These are phyloP conservation scores for Aphelocoma californica DNA, from an alignment of 2,797 vertebrate genomes.

Conservation along the genomic window DNA sequence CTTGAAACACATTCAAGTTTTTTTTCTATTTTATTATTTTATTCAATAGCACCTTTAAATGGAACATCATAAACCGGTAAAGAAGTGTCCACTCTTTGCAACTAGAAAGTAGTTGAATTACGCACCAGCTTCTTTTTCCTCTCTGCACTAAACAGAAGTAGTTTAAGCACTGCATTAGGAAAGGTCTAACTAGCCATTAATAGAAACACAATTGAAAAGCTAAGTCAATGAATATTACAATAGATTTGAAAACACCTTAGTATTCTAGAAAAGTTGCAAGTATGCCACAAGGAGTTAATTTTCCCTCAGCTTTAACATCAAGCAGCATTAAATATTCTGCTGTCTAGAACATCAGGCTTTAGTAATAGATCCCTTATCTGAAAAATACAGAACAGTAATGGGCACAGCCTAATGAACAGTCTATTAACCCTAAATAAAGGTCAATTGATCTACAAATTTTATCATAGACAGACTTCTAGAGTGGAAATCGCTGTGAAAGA, in stretches of 20 bases:
- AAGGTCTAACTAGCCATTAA: neutral
- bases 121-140: neutral
- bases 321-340: neutral
- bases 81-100: neutral
- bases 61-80: neutral
- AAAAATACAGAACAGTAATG: slow-evolving; percentile 1
- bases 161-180: neutral
- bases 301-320: neutral
- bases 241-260: neutral
- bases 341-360: neutral
- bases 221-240: neutral
- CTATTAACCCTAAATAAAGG: slow-evolving; percentile 42
- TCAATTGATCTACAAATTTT: slow-evolving; percentile 33
- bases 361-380: neutral
- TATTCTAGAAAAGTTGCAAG: neutral
- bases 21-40: neutral
- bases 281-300: neutral
- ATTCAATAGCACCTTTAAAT: neutral
- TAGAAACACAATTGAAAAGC: neutral
- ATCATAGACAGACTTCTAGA: neutral
- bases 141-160: neutral
- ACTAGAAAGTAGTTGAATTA: neutral
- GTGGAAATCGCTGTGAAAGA: slow-evolving; percentile 60
- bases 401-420: slow-evolving; percentile 4
- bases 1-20: neutral